Evolutionary conservation across 1,140 invertebrate species (phyloP), one percentile per base, ranked within the genome.

Genomic region (Panagrolaimus sp.): DNA sequence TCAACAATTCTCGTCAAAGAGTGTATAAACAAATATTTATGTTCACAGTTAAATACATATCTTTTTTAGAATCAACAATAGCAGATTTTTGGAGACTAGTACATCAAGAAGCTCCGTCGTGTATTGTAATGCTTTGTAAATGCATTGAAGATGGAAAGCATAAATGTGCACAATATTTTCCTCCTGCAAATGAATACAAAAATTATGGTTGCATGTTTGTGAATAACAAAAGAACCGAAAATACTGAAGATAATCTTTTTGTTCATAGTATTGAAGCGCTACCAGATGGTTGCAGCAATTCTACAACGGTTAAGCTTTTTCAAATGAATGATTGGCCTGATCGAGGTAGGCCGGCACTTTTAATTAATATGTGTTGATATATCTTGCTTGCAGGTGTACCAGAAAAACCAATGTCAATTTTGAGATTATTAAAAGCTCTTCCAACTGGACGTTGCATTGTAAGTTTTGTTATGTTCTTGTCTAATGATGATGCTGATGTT

Each of bases 81-180:
- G 87, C 87, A 69, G 91, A 93, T 80, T 93, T 95, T 82, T 96
- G 93, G 92, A 86, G 88, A 31, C 93, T 96, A 91, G 87, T 94
- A 0, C 90, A 91, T 87, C 88, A 91, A 75, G 86, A 88, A 72
- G 86, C 86, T 62, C 84, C 86, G 5, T 87, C 89, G 61, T 89
- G 90, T 70, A 89, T 96, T 57, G 90, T 96, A 0, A 93, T 93
- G 91, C 88, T 93, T 43, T 93, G 91, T 0, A 89, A 89, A 77
- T 86, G 92, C n/a, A 86, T 89, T 57, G 91, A 93, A 82, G 89
- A 89, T 57, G 88, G 88, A 42, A 78, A 78, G 62, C 5, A 38
- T 11, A 73, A 73, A 43, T 73, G 71, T 69, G 46, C 53, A 1
- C 44, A 72, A 9, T 72, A 72, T 27, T 72, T 42, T 31, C 71